These are phyloP conservation scores for Himalopsyche kuldschensis DNA, from an alignment of 2,888 invertebrate genomes.

Conservation along the genomic window DNA sequence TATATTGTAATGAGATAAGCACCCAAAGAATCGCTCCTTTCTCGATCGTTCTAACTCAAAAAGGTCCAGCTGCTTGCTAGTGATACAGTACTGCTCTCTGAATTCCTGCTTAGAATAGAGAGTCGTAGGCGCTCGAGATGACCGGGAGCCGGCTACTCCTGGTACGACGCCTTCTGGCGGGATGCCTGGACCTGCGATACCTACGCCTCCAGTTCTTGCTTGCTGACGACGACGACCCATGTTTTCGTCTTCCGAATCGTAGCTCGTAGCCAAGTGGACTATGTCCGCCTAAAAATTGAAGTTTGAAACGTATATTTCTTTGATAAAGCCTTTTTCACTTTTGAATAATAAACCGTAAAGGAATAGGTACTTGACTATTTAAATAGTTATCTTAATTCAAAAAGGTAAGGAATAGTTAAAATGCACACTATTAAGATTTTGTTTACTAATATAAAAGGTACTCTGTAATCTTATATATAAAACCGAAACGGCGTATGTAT, in stretches of 20 bases:
- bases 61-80: constrained; percentile 82
- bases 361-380: too few species aligned
- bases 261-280: constrained; percentile 69
- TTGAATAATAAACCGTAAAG: too few species aligned
- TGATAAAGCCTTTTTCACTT: too few species aligned
- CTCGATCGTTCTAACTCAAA: constrained; percentile 68
- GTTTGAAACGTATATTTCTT: background rate
- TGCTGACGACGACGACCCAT: constrained; percentile 69
- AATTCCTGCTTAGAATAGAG: constrained; percentile 89
- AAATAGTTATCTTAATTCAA: too few species aligned
- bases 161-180: constrained; percentile 40
- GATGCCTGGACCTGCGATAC: constrained; percentile 1
- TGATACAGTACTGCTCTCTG: constrained; percentile 92
- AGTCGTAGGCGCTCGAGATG: constrained; percentile 59
- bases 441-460: too few species aligned
- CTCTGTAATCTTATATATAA: too few species aligned
- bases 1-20: constrained; percentile 73
- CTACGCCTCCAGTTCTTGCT: constrained; percentile 54
- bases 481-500: too few species aligned
- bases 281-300: constrained; percentile 63
- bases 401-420: too few species aligned
- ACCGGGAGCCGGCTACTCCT: constrained; percentile 42
- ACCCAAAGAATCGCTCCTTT: constrained; percentile 79
- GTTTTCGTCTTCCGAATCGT: constrained; percentile 82
- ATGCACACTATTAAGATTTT: too few species aligned